Evolutionary conservation across 2,113 vertebrate species (phyloP), one percentile per base, ranked within the genome.

Genomic region (Pheucticus melanocephalus): DNA sequence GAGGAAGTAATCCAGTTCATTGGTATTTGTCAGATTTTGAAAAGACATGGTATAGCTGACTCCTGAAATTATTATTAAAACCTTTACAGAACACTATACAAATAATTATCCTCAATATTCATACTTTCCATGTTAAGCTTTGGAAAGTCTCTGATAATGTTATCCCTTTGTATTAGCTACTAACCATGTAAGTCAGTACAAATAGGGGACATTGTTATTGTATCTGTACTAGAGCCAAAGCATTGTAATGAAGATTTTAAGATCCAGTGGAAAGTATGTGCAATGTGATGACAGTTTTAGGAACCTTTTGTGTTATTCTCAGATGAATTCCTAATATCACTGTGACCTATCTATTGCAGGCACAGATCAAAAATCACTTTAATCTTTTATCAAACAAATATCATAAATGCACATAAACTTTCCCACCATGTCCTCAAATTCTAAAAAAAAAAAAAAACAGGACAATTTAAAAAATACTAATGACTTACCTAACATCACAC

Each of bases 271-370:
- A 92, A 97, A 93, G 75, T 70, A 81, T 42, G 28, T 16, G 59
- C 12, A 88, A 69, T 3, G 21, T 22, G 65, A 77, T 81, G 77
- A 84, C 72, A 93, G 44, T 78, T 96, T 93, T 57, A 82, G 80
- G 64, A 83, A 95, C 88, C 69, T 86, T 94, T 88, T 88, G 40
- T 93, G 82, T 15, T 95, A 96, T 90, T 93, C 95, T 96, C 81
- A 88, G 83, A 70, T 45, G 28, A 31, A 33, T 88, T 95, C 69
- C 65, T 90, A 79, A 57, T 72, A 75, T 53, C 0, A 0, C 44
- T 82, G 64, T 93, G 51, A 83, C 64, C 37, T 37, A 81, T 16
- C 76, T 83, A 23, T 13, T 78, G 76, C 35, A 73, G 44, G 11
- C 18, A 31, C 10, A 71, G 76, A 81, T 45, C 44, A 88, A 94